Base-by-base conservation (phyloP, 2,113 vertebrate genomes). In the Kobus ellipsiprymnus region DNA sequence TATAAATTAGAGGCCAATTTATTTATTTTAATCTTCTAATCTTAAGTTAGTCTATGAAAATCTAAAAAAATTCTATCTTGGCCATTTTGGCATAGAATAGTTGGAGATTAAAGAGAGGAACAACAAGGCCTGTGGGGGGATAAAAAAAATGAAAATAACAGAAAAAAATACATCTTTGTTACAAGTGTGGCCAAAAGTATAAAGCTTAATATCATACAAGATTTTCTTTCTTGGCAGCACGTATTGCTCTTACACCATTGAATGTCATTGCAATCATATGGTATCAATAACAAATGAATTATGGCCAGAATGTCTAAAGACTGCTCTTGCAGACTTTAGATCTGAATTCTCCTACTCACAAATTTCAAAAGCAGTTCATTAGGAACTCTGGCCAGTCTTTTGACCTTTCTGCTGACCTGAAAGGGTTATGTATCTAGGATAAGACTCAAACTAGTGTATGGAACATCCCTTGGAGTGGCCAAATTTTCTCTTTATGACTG, bases 401-500 rank as follows among this genome's bases (percentile, higher is more conserved):
- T 97, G 91, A 94, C n/a, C 93, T 96, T 98, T 96, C 59, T 87
- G 25, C 27, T 98, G 96, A 97, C 60, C 91, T 84, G 82, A 94
- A 97, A 87, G 80, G 55, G 86, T 96, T 97, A 59, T 87, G 57
- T 50, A 94, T 93, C 92, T 96, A 91, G 83, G 40, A 40, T 89
- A 97, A 96, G 94, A 97, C 33, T 96, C 81, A 97, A 60, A 91
- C 83, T 91, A 95, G 71, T 97, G 85, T 83, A 93, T 97, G 96
- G 95, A 98, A 97, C 78, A 90, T 95, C 93, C 60, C 40, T 91
- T 25, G 19, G 60, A 97, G 57, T 59, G 44, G 94, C 88, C 97
- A 98, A 96, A 98, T 97, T 96, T 84, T 97, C 97, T 96, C 90
- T 97, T 97, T 96, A 97, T 98, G 97, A 98, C 97, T 95, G 33